Percentiles rank a stretch among this genome's conserved stretches.
These are phyloP conservation scores for Plebejus anna DNA, from an alignment of 2,888 invertebrate genomes.

Conservation along the genomic window DNA sequence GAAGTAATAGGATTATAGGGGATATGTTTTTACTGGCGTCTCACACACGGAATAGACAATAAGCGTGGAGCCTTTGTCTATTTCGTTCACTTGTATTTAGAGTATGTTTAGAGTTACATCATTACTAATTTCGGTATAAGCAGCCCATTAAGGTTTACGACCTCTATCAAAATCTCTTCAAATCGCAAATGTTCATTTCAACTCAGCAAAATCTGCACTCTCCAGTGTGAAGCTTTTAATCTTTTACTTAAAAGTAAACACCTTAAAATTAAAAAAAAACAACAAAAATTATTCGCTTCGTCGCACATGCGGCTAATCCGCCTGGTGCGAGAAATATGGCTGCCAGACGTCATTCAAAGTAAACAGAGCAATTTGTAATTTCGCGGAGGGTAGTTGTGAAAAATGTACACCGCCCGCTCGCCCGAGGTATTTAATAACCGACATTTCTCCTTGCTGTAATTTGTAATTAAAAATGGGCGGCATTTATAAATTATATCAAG, in stretches of 20 bases:
- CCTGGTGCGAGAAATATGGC: slow-evolving; percentile 22
- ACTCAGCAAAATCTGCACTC: neutral
- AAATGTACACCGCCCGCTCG: slow-evolving; percentile 5
- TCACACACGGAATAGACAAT: slow-evolving; percentile 2
- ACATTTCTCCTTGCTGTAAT: slow-evolving; percentile 7
- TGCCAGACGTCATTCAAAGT: slow-evolving; percentile 24
- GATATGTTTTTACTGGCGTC: slow-evolving; percentile 21
- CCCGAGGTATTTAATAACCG: slow-evolving; percentile 8
- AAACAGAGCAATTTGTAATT: slow-evolving; percentile 27
- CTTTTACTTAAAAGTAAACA: neutral
- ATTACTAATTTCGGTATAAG: neutral
- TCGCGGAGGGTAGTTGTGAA: slow-evolving; percentile 8
- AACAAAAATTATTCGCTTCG: neutral
- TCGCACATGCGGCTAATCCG: neutral
- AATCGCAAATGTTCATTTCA: neutral
- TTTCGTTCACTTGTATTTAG: neutral
- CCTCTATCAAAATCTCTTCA: neutral
- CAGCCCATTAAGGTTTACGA: neutral
- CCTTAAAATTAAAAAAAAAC: neutral
- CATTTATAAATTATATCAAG: neutral
- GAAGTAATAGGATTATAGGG: slow-evolving; percentile 23
- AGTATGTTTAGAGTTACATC: neutral
- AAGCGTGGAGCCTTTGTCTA: neutral
- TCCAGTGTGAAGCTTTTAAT: neutral
- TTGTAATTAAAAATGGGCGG: neutral